Conservation (phyloP, 2,113 vertebrate species). For the Notothenia rossii region DNA sequence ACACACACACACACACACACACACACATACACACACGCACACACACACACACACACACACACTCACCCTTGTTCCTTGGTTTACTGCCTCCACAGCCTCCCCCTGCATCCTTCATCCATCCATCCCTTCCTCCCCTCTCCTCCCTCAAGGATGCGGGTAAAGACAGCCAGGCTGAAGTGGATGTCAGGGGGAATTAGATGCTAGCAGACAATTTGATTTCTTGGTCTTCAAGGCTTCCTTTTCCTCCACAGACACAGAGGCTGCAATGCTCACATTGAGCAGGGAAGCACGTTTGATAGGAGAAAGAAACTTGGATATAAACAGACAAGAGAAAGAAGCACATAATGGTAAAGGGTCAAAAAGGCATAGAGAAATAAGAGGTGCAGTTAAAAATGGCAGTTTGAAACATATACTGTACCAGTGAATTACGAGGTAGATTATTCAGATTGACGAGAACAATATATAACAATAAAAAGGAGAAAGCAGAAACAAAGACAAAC, state of each 20-base stretch:
- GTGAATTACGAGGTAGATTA: constrained; percentile 13
- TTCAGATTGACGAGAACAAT: neutral
- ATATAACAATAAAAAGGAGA: constrained; percentile 12
- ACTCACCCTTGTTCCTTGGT: constrained; percentile 33
- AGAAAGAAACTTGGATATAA: constrained; percentile 27
- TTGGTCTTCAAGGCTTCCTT: constrained; percentile 79
- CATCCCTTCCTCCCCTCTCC: constrained; percentile 9
- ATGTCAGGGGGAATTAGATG: constrained; percentile 82
- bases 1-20: too few species aligned
- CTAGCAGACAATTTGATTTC: constrained; percentile 83
- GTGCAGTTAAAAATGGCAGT: constrained; percentile 15
- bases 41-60: neutral
- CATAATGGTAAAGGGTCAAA: neutral
- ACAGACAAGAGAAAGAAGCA: constrained; percentile 16
- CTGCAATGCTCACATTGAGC: constrained; percentile 37
- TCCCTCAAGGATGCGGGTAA: constrained; percentile 69
- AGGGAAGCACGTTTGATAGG: constrained; percentile 37
- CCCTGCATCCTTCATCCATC: constrained; percentile 12
- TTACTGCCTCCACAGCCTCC: constrained; percentile 38
- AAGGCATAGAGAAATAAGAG: constrained; percentile 1
- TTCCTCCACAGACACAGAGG: constrained; percentile 21
- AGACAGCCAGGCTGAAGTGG: constrained; percentile 72
- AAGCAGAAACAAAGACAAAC: constrained; percentile 2
- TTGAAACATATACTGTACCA: neutral
- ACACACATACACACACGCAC: too few species aligned